Conservation (phyloP, 2,888 invertebrate genomes). For the Cerastis rubricosa region DNA sequence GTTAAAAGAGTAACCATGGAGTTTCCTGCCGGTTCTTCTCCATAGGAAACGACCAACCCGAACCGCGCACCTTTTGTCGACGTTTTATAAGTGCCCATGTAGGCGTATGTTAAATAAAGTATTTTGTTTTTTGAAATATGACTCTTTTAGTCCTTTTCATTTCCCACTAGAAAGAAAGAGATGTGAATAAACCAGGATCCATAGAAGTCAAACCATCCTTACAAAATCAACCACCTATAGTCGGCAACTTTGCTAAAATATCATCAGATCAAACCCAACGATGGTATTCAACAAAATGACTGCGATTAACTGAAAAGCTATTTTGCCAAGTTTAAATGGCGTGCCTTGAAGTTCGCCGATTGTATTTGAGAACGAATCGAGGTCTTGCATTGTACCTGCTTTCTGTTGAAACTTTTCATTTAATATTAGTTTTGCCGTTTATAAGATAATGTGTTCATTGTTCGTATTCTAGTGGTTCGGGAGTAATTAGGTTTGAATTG, state of each 20-base stretch:
- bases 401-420: slow-evolving; percentile 75
- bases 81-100: too few species aligned
- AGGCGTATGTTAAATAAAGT: too few species aligned
- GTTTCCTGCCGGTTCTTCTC: too few species aligned
- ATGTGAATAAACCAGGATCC: background rate
- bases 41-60: too few species aligned
- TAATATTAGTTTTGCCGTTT: slow-evolving; percentile 70
- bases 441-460: slow-evolving; percentile 64
- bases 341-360: slow-evolving; percentile 81
- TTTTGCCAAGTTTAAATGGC: slow-evolving; percentile 86
- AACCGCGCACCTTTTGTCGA: too few species aligned
- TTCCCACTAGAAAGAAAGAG: background rate
- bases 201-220: slow-evolving; percentile 1
- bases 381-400: slow-evolving; percentile 81
- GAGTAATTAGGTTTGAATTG: slow-evolving; percentile 47
- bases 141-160: background rate
- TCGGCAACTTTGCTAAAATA: slow-evolving; percentile 76
- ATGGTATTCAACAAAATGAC: slow-evolving; percentile 84
- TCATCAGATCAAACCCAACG: slow-evolving; percentile 79
- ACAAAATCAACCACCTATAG: slow-evolving; percentile 27
- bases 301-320: slow-evolving; percentile 87
- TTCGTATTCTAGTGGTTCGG: slow-evolving; percentile 33
- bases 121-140: too few species aligned
- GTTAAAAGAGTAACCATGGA: too few species aligned
- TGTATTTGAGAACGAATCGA: slow-evolving; percentile 80